phyloP scores from a whole-genome alignment of 37 sponge, comb jelly and placozoan species.

The Hexactinellida sp. region DNA sequence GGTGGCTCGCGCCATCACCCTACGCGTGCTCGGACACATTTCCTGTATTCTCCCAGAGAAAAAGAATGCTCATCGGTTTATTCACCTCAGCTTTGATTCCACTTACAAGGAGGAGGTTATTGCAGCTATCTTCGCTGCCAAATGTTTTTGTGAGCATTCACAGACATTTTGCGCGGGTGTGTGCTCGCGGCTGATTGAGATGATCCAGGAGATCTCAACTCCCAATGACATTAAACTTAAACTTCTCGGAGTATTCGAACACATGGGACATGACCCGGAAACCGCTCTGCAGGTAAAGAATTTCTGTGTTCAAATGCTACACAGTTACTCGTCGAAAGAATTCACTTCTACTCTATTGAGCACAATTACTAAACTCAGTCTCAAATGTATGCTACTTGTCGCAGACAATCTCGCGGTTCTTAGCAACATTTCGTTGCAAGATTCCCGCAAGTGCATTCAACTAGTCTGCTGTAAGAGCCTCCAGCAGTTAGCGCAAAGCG shows the following conservation, averaged over 20 bases:
- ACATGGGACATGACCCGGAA: conserved; percentile 59
- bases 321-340: conserved; percentile 47
- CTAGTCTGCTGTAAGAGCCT: conserved; percentile 29
- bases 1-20: conserved; percentile 69
- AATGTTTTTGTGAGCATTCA: conserved; percentile 53
- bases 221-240: conserved; percentile 60
- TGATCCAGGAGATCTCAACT: conserved; percentile 68
- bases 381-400: neutral
- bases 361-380: conserved; percentile 50
- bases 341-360: conserved; percentile 47
- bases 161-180: conserved; percentile 59
- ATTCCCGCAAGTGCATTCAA: conserved; percentile 33
- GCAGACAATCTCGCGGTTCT: neutral
- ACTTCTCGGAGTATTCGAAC: conserved; percentile 50
- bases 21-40: conserved; percentile 74
- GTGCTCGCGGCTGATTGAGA: conserved; percentile 58
- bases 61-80: conserved; percentile 74
- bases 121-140: conserved; percentile 73
- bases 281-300: conserved; percentile 63
- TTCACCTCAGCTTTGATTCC: conserved; percentile 63
- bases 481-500: conserved; percentile 13
- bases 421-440: conserved; percentile 21
- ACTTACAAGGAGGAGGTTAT: conserved; percentile 57
- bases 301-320: conserved; percentile 55
- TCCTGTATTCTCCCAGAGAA: conserved; percentile 52